A percentile compares a stretch with the other conserved stretches of the same genome.
Conservation (phyloP, 53 echinoderm and acorn worm genomes). For the Mesocentrotus franciscanus region DNA sequence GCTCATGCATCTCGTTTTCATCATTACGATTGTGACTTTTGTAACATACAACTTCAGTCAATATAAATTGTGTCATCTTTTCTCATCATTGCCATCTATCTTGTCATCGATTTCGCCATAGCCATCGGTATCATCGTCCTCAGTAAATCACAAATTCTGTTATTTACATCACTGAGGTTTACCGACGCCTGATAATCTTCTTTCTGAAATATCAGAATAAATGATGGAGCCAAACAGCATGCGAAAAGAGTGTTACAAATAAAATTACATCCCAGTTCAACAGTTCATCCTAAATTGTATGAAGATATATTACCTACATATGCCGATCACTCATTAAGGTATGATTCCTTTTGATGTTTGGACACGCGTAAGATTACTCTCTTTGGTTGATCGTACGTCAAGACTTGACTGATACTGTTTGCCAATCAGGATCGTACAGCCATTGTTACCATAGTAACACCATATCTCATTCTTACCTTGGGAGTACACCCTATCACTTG, state of each 20-base stretch:
- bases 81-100: neutral
- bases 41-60: neutral
- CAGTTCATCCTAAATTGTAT: neutral
- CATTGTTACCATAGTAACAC: neutral
- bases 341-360: neutral
- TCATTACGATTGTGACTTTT: neutral
- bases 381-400: neutral
- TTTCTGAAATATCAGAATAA: neutral
- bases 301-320: neutral
- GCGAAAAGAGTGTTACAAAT: neutral
- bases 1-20: neutral
- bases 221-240: neutral
- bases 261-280: neutral
- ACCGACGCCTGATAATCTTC: neutral
- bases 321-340: neutral
- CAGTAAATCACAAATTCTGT: neutral
- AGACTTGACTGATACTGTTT: neutral
- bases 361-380: neutral
- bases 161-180: neutral
- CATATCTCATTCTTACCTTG: neutral
- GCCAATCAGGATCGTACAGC: neutral
- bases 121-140: neutral
- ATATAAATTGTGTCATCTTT: too few relatives aligned
- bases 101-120: neutral
- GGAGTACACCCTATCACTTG: neutral